phyloP scores from a whole-genome alignment of 2,888 invertebrate genomes.

The Gibbula magus region DNA sequence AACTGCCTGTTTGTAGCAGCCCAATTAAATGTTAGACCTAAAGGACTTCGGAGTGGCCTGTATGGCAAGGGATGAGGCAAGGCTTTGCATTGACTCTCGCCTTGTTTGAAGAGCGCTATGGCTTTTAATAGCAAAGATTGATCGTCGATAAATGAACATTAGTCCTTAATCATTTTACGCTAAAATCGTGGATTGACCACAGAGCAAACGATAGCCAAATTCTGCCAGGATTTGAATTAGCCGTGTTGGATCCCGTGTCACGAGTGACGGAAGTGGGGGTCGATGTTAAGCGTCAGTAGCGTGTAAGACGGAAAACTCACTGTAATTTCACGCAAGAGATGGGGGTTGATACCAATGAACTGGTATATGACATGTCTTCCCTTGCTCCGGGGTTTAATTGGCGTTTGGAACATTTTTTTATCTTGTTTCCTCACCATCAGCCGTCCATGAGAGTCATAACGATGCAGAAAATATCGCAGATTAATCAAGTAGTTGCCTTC shows the following conservation, averaged over 20 bases:
- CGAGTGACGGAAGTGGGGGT: constrained; percentile 13
- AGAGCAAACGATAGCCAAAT: background rate
- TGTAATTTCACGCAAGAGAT: constrained; percentile 22
- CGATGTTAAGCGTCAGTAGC: constrained; percentile 7
- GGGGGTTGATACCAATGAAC: constrained; percentile 22
- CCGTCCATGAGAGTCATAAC: background rate
- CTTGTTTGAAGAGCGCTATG: constrained; percentile 8
- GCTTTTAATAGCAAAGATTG: constrained; percentile 8
- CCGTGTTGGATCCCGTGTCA: background rate
- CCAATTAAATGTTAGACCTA: background rate
- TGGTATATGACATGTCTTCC: constrained; percentile 16
- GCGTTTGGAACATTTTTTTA: constrained; percentile 15
- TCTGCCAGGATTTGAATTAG: background rate
- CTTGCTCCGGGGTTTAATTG: background rate
- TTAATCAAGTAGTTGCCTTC: background rate
- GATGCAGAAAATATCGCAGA: constrained; percentile 19
- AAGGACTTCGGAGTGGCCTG: background rate
- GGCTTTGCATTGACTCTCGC: background rate
- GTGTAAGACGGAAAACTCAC: constrained; percentile 6
- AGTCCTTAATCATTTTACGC: constrained; percentile 23
- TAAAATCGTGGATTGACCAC: constrained; percentile 12
- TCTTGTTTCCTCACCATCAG: constrained; percentile 4
- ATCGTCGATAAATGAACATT: constrained; percentile 21
- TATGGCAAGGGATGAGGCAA: background rate
- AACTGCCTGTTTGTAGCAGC: constrained; percentile 7